Base-by-base conservation (phyloP, 2,888 invertebrate genomes). In the Ferdinandea cuprea region DNA sequence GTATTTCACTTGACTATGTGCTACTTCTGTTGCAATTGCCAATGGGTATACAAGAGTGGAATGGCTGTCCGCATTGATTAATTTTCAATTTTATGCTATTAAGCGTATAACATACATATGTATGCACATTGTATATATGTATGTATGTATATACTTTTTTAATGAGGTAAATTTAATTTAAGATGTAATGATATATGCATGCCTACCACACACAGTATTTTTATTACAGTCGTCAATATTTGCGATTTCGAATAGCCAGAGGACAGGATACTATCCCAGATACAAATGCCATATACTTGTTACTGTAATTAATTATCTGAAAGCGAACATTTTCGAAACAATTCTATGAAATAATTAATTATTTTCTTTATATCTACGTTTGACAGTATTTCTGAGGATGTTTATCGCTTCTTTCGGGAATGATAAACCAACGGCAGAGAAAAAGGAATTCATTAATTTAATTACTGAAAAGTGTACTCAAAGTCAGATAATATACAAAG, bases 21-120 rank as follows among this genome's bases (percentile, higher is more conserved):
- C n/a, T 32, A n/a, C 11, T 13, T 35, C 25, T 35, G 37, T 30
- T 46, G 52, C 48, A 71, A 19, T 21, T 40, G 46, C 25, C 9
- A 21, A 11, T 21, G 32, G n/a, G 4, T 9, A 19, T 19, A 44
- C 13, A 13, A 3, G 3, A 3, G 11, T 44, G 9, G 4, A 17
- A 19, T 44, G 28, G 37, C 37, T 77, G 11, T 32, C 61, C 44
- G 61, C 46, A 61, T 40, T 77, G 54, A 77, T 69, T 77, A 77
- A 69, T 77, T 69, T 63, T 77, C 61, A 69, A 69, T 77, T 77
- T 69, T 46, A 69, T 17, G 30, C 7, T 37, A 61, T 46, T 61
- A 46, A 25, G 5, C 25, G 30, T 13, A 30, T 21, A n/a, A n/a
- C n/a, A n/a, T n/a, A n/a, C n/a, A n/a, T n/a, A n/a, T n/a, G n/a